Evolutionary conservation across 2,888 invertebrate species (phyloP).

Genomic region (Galerucella nymphaeae): DNA sequence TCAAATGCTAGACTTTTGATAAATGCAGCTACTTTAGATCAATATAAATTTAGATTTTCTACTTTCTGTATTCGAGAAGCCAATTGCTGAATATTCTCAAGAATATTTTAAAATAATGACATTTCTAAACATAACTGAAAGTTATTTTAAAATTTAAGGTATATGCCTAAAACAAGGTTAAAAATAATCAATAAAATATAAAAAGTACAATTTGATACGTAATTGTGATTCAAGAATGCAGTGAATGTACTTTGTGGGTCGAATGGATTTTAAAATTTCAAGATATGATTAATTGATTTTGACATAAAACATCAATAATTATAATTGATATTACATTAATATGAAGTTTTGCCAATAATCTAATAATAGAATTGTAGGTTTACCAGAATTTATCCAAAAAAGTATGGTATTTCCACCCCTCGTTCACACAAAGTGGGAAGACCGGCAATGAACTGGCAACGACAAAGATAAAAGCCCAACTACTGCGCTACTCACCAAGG

Average conservation of each 20-base stretch:
- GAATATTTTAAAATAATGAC: too few species aligned
- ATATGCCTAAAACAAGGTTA: conserved; percentile 22
- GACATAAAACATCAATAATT: conserved; percentile 7
- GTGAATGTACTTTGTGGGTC: conserved; percentile 3
- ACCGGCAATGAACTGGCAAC: conserved; percentile 37
- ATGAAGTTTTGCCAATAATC: conserved; percentile 40
- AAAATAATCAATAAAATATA: conserved; percentile 29
- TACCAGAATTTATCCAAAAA: conserved; percentile 35
- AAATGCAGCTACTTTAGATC: too few species aligned
- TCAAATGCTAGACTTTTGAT: too few species aligned
- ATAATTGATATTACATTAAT: conserved; percentile 8
- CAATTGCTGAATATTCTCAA: too few species aligned
- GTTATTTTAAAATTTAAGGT: not conserved
- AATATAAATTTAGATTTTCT: too few species aligned
- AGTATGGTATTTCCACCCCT: conserved; percentile 56
- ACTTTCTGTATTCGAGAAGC: too few species aligned
- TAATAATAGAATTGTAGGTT: conserved; percentile 54
- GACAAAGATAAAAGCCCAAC: conserved; percentile 35
- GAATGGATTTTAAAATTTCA: not conserved
- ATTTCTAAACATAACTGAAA: not conserved
- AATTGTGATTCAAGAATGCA: conserved; percentile 25
- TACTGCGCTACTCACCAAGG: conserved; percentile 43
- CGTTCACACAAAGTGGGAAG: conserved; percentile 54
- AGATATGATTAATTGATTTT: conserved; percentile 11
- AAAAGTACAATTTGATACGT: conserved; percentile 9